A percentile compares a stretch with the other conserved stretches of the same genome.
These are phyloP conservation scores for Melipona quadrifasciata DNA, from an alignment of 1,140 invertebrate genomes.

Conservation along the genomic window DNA sequence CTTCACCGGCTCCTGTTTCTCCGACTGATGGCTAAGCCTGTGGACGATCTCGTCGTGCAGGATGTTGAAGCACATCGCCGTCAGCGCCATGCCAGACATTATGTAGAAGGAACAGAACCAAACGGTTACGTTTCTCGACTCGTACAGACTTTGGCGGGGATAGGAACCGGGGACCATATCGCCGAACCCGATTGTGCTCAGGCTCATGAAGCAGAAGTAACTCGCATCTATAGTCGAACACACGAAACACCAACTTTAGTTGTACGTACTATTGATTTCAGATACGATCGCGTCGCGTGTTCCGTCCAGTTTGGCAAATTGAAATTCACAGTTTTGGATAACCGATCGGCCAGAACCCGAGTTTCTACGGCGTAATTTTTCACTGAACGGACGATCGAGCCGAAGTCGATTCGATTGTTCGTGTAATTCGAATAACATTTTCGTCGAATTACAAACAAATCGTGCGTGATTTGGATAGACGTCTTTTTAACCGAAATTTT, in stretches of 20 bases:
- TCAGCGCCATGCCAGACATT: constrained; percentile 96
- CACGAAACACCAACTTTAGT: constrained; percentile 40
- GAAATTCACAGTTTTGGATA: too few relatives aligned
- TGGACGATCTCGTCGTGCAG: constrained; percentile 96
- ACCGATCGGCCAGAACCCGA: too few relatives aligned
- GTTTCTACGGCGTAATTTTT: not conserved
- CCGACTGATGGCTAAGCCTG: constrained; percentile 86
- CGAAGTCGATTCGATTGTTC: too few relatives aligned
- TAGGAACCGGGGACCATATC: constrained; percentile 92
- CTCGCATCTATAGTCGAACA: constrained; percentile 86
- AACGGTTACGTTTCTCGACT: constrained; percentile 86
- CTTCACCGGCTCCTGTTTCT: constrained; percentile 80
- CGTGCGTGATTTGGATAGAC: too few relatives aligned
- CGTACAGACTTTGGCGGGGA: constrained; percentile 82
- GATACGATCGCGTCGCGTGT: not conserved
- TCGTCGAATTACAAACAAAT: not conserved
- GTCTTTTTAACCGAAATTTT: too few relatives aligned
- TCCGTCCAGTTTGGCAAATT: too few relatives aligned
- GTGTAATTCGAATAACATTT: not conserved
- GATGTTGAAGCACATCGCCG: constrained; percentile 99
- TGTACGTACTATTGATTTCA: not conserved
- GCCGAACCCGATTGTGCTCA: constrained; percentile 96
- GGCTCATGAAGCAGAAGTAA: constrained; percentile 96
- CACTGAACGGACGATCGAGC: not conserved
- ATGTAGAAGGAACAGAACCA: constrained; percentile 98